Evolutionary conservation across 2,797 vertebrate species (phyloP).

Genomic region (Sebastes oblongus): DNA sequence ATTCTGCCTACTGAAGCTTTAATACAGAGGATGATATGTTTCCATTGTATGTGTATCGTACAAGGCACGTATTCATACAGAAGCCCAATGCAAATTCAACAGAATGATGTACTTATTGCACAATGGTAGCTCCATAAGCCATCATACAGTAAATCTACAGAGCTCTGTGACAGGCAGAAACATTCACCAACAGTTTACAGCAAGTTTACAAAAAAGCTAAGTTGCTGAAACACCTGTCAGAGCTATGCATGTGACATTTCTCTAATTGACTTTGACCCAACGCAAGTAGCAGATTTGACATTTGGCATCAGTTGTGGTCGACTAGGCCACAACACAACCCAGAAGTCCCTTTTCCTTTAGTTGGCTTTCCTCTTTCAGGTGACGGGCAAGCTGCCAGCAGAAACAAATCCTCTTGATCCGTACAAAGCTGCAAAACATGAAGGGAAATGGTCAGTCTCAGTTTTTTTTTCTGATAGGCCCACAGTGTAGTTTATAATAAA

Average conservation of each 20-base stretch:
- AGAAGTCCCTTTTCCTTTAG: conserved; percentile 27
- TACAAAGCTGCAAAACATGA: conserved; percentile 66
- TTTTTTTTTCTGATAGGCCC: conserved; percentile 17
- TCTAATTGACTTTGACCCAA: conserved; percentile 15
- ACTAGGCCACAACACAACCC: conserved; percentile 13
- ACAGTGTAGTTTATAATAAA: conserved; percentile 48
- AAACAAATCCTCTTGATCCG: conserved; percentile 76
- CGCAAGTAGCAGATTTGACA: conserved; percentile 36
- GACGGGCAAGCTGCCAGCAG: conserved; percentile 68
- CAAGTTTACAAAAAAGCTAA: not conserved
- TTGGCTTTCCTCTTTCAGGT: conserved; percentile 63
- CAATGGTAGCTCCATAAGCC: not conserved
- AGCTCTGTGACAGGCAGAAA: not conserved
- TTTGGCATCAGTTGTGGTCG: conserved; percentile 16
- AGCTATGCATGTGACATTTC: not conserved
- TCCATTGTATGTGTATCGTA: not conserved
- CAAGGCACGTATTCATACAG: not conserved
- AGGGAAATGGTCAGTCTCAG: conserved; percentile 38
- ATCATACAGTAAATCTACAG: not conserved
- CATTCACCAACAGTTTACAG: not conserved
- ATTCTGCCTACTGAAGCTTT: not conserved
- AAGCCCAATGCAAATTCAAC: not conserved
- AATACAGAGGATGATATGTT: not conserved
- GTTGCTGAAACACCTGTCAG: not conserved
- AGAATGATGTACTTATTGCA: not conserved